Evolutionary conservation across 2,888 invertebrate genomes (phyloP), one percentile per base, ranked within the genome.

Genomic region (Cryptus viduatorius): DNA sequence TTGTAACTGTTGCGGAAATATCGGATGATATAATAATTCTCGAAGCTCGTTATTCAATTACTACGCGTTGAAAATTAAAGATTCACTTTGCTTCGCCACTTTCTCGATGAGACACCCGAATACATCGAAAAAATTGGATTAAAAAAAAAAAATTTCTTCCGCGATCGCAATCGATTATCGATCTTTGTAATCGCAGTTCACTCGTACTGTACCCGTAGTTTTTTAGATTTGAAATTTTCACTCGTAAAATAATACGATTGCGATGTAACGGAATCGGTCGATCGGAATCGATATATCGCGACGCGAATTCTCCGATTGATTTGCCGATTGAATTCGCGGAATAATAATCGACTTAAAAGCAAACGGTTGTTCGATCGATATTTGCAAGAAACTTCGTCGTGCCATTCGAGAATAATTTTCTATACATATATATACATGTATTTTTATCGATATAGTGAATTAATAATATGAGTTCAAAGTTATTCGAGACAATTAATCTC

Each of bases 401-500:
- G 53, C 16, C 56, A 46, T 64, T 79, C 37, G 59, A 67, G 68
- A 67, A 44, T 53, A 44, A 72, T 72, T 31, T 48, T 46, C 3
- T 37, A 5, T 42, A 4, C 59, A 29, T 59, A 8, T 14, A 8
- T n/a, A 14, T 46, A n/a, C n/a, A 4, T 59, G 64, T 75, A 48
- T 44, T 24, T 69, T 8, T 44, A 19, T 56, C 3, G 19, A 8
- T 14, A 5, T 14, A n/a, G 42, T 68, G 59, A 42, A 48, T 69
- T 44, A 37, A 64, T 64, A 65, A 64, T 64, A 65, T 16, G 44
- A 67, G 61, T 50, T 71, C 50, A 50, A 29, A 12, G 76, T 31
- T 61, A 46, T 64, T 67, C 44, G 72, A 31, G 84, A 85, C 84
- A 82, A 86, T 86, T 89, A 88, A 88, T 87, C 79, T 78, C 85